phyloP scores from a whole-genome alignment of 1,140 invertebrate species.

The Asbolus verrucosus region DNA sequence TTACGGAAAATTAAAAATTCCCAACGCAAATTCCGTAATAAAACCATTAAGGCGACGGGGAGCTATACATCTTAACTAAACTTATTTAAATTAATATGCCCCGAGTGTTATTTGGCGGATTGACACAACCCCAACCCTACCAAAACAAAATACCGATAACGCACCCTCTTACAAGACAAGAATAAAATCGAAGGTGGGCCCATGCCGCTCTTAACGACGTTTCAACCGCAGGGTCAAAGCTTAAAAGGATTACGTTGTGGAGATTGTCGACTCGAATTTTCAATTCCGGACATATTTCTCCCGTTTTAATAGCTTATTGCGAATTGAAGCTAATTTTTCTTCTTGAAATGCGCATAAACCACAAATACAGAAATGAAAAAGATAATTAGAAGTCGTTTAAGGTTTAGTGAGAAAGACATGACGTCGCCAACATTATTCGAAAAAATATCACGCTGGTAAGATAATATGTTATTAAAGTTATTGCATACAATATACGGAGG shows the following conservation, averaged over 20 bases:
- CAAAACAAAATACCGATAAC: conserved; percentile 17
- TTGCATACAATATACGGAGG: too few relatives aligned
- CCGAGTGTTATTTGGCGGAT: conserved; percentile 16
- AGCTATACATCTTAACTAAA: conserved; percentile 37
- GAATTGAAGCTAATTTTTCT: too few relatives aligned
- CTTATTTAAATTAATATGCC: conserved; percentile 35
- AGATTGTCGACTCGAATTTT: conserved; percentile 3
- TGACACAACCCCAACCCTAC: conserved; percentile 7
- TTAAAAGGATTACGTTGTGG: conserved; percentile 22
- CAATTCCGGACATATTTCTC: background rate
- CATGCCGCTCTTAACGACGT: background rate
- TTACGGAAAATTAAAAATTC: conserved; percentile 33
- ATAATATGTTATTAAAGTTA: too few relatives aligned
- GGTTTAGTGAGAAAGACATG: too few relatives aligned
- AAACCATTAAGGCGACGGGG: conserved; percentile 18
- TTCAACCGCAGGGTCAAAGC: conserved; percentile 8
- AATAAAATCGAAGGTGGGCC: background rate
- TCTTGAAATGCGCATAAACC: too few relatives aligned
- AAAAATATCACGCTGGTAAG: too few relatives aligned
- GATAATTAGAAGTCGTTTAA: too few relatives aligned
- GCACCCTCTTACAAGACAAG: background rate
- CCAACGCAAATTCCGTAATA: conserved; percentile 9
- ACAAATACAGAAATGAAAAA: too few relatives aligned
- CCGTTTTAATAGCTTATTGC: background rate
- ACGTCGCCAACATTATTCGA: too few relatives aligned